Percentiles rank a stretch among this genome's conserved stretches.
Conservation (phyloP, 2,113 vertebrate species). For the Gnathonemus echidnorhynchus region DNA sequence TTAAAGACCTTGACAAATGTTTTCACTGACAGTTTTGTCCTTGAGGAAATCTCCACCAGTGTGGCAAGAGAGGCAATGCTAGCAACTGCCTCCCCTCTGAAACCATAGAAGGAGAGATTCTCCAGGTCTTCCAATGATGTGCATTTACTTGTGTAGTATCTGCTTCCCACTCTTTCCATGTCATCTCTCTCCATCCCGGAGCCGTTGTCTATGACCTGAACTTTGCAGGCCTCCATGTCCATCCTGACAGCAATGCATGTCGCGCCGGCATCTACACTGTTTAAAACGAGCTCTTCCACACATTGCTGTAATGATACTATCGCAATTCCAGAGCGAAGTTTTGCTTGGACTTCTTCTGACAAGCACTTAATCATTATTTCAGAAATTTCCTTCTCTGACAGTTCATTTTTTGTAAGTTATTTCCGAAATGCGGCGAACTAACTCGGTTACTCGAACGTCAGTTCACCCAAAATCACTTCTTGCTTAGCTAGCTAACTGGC, state of each 20-base stretch:
- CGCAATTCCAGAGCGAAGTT: slow-evolving; percentile 78
- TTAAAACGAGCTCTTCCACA: slow-evolving; percentile 85
- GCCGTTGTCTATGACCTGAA: slow-evolving; percentile 92
- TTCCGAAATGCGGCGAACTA: neutral
- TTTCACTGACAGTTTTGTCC: slow-evolving; percentile 62
- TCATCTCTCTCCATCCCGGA: slow-evolving; percentile 71
- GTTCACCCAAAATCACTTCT: neutral
- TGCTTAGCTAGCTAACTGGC: neutral
- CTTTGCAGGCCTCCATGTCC: slow-evolving; percentile 80
- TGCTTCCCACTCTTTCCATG: slow-evolving; percentile 65
- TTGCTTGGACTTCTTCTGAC: slow-evolving; percentile 67
- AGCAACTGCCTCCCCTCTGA: slow-evolving; percentile 87
- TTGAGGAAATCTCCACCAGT: slow-evolving; percentile 80
- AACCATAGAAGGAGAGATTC: slow-evolving; percentile 74
- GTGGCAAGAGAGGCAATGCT: slow-evolving; percentile 73
- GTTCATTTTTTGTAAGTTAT: neutral
- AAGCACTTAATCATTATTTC: slow-evolving; percentile 74
- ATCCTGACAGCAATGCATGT: slow-evolving; percentile 82
- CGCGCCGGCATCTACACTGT: slow-evolving; percentile 83
- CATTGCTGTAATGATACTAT: slow-evolving; percentile 78
- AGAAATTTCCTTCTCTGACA: neutral
- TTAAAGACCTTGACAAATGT: slow-evolving; percentile 80
- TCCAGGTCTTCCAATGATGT: slow-evolving; percentile 71
- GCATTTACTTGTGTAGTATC: slow-evolving; percentile 89
- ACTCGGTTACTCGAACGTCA: neutral